phyloP scores from a whole-genome alignment of 2,113 vertebrate genomes.

The Urocynchramus pylzowi region DNA sequence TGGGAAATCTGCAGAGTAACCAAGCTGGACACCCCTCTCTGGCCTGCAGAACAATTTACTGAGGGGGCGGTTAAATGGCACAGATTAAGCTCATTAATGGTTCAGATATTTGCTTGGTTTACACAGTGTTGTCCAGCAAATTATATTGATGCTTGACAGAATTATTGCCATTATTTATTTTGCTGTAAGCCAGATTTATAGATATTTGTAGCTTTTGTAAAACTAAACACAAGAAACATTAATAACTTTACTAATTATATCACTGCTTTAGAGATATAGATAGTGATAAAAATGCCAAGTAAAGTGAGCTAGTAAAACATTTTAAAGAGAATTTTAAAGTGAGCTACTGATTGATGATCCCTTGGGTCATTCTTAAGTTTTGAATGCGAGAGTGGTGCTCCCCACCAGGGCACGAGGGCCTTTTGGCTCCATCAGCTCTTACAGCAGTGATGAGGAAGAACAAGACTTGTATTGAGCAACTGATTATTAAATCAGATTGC shows the following conservation, averaged over 20 bases:
- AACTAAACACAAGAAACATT: slow-evolving; percentile 74
- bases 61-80: slow-evolving; percentile 15
- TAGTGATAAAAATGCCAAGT: slow-evolving; percentile 73
- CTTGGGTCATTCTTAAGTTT: slow-evolving; percentile 46
- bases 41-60: slow-evolving; percentile 20
- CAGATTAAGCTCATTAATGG: slow-evolving; percentile 57
- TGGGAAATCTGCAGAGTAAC: not conserved
- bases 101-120: slow-evolving; percentile 57
- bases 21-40: not conserved
- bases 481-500: slow-evolving; percentile 19
- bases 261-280: slow-evolving; percentile 70
- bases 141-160: slow-evolving; percentile 65
- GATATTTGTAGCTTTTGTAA: slow-evolving; percentile 64
- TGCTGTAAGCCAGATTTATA: slow-evolving; percentile 71
- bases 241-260: slow-evolving; percentile 77
- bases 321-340: slow-evolving; percentile 74
- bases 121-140: slow-evolving; percentile 53
- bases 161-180: slow-evolving; percentile 72
- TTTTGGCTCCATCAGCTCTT: not conserved
- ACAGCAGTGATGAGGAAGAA: not conserved
- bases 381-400: slow-evolving; percentile 6
- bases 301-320: slow-evolving; percentile 72
- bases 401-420: not conserved
- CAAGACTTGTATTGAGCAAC: not conserved
- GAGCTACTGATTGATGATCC: slow-evolving; percentile 63